Evolutionary conservation across 2,797 vertebrate species (phyloP).

Genomic region (Bradypus variegatus): DNA sequence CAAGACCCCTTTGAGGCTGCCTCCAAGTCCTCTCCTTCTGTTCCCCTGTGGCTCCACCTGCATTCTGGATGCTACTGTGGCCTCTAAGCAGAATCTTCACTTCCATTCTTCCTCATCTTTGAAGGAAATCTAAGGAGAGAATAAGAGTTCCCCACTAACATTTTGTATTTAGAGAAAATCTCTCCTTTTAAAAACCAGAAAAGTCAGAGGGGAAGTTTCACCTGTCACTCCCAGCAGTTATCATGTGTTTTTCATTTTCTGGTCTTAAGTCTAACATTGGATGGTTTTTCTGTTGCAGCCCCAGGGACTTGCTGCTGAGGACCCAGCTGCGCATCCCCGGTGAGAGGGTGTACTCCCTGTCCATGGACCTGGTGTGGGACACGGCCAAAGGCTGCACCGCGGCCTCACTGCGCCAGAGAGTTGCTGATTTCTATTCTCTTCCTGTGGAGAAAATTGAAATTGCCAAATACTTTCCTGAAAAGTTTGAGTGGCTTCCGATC

Average conservation of each 20-base stretch:
- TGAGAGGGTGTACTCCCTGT: slow-evolving; percentile 77
- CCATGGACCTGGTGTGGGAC: slow-evolving; percentile 87
- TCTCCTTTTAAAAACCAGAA: not conserved
- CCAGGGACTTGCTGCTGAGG: slow-evolving; percentile 83
- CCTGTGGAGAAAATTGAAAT: slow-evolving; percentile 85
- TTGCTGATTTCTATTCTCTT: slow-evolving; percentile 81
- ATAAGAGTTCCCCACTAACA: not conserved
- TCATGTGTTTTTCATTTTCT: rapidly evolving
- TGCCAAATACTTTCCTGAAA: slow-evolving; percentile 90
- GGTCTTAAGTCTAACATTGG: rapidly evolving
- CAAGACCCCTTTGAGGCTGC: not conserved
- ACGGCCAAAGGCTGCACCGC: slow-evolving; percentile 80
- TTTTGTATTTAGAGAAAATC: not conserved
- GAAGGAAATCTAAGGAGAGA: not conserved
- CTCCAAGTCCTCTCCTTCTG: too few relatives aligned
- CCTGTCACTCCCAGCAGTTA: rapidly evolving
- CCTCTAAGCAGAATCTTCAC: not conserved
- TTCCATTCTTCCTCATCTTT: not conserved
- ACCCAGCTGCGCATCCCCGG: slow-evolving; percentile 84
- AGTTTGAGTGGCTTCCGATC: slow-evolving; percentile 87
- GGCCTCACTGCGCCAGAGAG: slow-evolving; percentile 60
- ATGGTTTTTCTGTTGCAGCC: slow-evolving; percentile 55
- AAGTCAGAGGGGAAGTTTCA: not conserved
- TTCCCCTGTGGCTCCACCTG: too few relatives aligned
- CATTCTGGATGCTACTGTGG: not conserved